These are phyloP conservation scores for Miichthys miiuy DNA, from an alignment of 2,797 vertebrate species.

Conservation along the genomic window DNA sequence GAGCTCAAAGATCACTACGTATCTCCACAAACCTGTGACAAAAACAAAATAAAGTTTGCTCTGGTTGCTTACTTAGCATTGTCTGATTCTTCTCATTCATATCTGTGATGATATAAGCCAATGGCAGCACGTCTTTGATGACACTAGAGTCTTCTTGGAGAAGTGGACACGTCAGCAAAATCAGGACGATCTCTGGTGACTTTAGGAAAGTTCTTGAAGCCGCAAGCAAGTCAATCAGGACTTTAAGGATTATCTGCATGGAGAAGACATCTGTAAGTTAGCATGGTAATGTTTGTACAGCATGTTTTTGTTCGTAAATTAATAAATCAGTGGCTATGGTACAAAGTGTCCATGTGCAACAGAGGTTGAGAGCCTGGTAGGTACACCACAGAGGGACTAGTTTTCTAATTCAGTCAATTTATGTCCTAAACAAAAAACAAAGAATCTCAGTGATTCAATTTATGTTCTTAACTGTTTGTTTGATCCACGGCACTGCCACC, in stretches of 20 bases:
- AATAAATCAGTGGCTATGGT: too few relatives aligned
- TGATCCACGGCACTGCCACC: constrained; percentile 75
- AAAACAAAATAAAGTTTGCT: background rate
- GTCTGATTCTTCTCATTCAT: constrained; percentile 50
- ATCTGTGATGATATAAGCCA: constrained; percentile 55
- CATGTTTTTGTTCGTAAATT: background rate
- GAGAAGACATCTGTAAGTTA: constrained; percentile 8
- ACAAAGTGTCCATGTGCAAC: too few relatives aligned
- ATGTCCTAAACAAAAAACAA: background rate
- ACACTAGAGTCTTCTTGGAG: constrained; percentile 68
- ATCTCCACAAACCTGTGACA: background rate
- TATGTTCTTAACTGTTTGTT: constrained; percentile 65
- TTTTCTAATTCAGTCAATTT: background rate
- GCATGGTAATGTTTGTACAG: background rate
- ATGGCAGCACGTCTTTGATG: constrained; percentile 41
- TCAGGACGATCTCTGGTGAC: constrained; percentile 78
- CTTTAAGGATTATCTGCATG: constrained; percentile 53
- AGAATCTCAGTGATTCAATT: background rate
- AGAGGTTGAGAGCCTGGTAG: background rate
- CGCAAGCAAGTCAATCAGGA: constrained; percentile 18
- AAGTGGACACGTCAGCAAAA: constrained; percentile 74
- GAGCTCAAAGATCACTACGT: background rate
- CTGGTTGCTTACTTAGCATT: constrained; percentile 70
- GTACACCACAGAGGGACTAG: background rate
- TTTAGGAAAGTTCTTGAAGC: constrained; percentile 35